Conservation (phyloP, 2,888 invertebrate genomes). For the Agrotis ipsilon region DNA sequence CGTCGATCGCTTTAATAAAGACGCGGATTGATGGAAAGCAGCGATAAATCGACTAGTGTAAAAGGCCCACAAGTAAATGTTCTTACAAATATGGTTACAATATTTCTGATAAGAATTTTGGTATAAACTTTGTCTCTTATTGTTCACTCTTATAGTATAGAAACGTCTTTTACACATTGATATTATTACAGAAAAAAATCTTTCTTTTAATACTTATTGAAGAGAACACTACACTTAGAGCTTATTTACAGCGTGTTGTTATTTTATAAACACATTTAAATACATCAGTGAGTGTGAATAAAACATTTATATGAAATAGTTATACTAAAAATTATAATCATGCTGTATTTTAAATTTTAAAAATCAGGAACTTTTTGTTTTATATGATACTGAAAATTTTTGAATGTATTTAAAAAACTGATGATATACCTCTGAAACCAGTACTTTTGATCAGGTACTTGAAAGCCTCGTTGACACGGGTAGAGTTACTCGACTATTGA, state of each 20-base stretch:
- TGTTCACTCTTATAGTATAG: slow-evolving; percentile 46
- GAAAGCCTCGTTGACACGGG: slow-evolving; percentile 9
- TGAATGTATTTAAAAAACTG: slow-evolving; percentile 24
- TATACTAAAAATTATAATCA: slow-evolving; percentile 13
- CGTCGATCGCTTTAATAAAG: neutral
- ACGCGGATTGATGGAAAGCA: neutral
- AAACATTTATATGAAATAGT: slow-evolving; percentile 28
- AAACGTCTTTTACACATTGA: slow-evolving; percentile 34
- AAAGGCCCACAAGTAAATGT: slow-evolving; percentile 43
- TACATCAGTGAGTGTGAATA: slow-evolving; percentile 41
- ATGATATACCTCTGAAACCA: slow-evolving; percentile 23
- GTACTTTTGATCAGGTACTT: slow-evolving; percentile 43
- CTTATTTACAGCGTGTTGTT: slow-evolving; percentile 64
- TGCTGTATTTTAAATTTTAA: slow-evolving; percentile 16
- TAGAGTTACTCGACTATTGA: slow-evolving; percentile 13
- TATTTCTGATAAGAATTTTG: slow-evolving; percentile 62
- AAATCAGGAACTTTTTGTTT: slow-evolving; percentile 54
- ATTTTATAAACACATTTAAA: slow-evolving; percentile 49
- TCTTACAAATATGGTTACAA: slow-evolving; percentile 58
- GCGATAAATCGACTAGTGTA: slow-evolving; percentile 30
- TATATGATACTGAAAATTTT: slow-evolving; percentile 29
- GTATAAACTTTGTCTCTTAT: slow-evolving; percentile 57
- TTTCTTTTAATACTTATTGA: slow-evolving; percentile 53
- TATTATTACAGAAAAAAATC: slow-evolving; percentile 41
- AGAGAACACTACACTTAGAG: slow-evolving; percentile 60